Percentiles rank a stretch among this genome's conserved stretches.
phyloP scores from a whole-genome alignment of 2,113 vertebrate genomes.

The Marmota flaviventris region DNA sequence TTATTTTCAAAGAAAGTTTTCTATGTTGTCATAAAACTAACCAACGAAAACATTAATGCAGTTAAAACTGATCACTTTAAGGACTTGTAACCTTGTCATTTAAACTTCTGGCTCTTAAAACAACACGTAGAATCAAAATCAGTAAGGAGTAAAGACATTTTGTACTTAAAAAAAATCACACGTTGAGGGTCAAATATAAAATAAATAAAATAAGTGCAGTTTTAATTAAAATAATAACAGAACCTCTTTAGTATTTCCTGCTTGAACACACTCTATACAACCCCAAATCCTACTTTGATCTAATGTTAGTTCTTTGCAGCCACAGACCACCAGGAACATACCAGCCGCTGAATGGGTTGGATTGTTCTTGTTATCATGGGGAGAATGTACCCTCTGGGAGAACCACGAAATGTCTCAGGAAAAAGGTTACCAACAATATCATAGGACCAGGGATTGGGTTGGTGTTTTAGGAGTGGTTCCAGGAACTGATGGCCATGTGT shows the following conservation, averaged over 20 bases:
- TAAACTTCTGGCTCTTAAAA: not conserved
- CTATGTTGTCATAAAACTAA: not conserved
- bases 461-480: not conserved
- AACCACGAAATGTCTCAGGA: not conserved
- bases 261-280: not conserved
- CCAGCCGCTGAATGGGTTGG: not conserved
- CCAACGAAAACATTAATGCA: not conserved
- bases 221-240: not conserved
- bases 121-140: not conserved
- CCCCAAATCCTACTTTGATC: not conserved
- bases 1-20: constrained; percentile 23
- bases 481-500: not conserved
- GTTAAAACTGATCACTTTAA: not conserved
- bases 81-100: not conserved
- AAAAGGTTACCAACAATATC: not conserved
- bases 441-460: not conserved
- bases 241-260: not conserved
- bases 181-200: not conserved
- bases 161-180: not conserved
- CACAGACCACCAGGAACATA: not conserved
- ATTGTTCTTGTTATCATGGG: not conserved
- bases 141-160: not conserved
- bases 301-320: not conserved
- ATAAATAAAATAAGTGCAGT: not conserved
- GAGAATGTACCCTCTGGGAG: no score